A percentile compares a stretch with the other conserved stretches of the same genome.
Evolutionary conservation across 2,888 invertebrate species (phyloP).

Genomic region (Agrilus biguttatus): DNA sequence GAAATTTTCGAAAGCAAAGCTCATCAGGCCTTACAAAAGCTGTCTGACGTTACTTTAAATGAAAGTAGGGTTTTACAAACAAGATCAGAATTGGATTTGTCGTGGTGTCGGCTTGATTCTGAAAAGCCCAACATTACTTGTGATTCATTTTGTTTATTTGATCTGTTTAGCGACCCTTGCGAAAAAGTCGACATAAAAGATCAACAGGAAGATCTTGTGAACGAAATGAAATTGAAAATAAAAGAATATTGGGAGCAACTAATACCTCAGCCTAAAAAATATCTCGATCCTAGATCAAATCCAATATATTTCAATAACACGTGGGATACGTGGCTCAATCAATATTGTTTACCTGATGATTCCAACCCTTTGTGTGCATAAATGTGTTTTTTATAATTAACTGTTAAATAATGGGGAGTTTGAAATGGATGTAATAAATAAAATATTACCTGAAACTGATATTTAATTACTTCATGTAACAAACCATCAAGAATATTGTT

Average conservation of each 20-base stretch:
- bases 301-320: conserved; percentile 19
- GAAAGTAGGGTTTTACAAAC: conserved; percentile 9
- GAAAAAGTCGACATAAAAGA: conserved; percentile 21
- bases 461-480: too few species aligned
- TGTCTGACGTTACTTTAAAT: conserved; percentile 9
- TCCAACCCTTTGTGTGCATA: too few species aligned
- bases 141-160: conserved; percentile 19
- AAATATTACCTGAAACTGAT: too few species aligned
- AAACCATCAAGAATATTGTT: conserved; percentile 14
- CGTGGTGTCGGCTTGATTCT: neutral
- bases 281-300: conserved; percentile 16
- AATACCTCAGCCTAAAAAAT: conserved; percentile 12
- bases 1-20: conserved; percentile 16
- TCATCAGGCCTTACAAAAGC: conserved; percentile 17
- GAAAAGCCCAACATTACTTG: conserved; percentile 6
- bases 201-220: conserved; percentile 11
- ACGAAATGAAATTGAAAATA: conserved; percentile 12
- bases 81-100: conserved; percentile 10
- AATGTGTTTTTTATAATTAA: too few species aligned
- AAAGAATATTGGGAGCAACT: conserved; percentile 12
- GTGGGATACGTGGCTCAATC: conserved; percentile 22
- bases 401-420: too few species aligned
- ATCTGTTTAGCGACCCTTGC: conserved; percentile 22
- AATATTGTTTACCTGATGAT: too few species aligned
- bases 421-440: too few species aligned